Base-by-base conservation (phyloP, 2,113 vertebrate species). In the Brachyhypopomus occidentalis region DNA sequence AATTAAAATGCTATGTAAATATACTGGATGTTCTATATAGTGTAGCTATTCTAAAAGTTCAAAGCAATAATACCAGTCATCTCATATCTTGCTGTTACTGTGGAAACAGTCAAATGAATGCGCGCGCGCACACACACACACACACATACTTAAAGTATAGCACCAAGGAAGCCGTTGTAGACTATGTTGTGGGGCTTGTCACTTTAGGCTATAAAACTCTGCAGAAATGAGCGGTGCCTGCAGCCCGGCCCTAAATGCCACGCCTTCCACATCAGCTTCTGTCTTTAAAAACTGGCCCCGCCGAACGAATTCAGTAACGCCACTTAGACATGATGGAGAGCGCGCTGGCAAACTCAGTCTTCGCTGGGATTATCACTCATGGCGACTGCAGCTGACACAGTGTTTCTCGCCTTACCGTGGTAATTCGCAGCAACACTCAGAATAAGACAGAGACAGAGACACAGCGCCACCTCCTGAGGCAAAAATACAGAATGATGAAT, bases 251-350 rank as follows among this genome's bases (percentile, higher is more conserved):
- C 59, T 66, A n/a, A 0, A 2, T 59, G 66, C 34, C 45, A 27
- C 66, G 84, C 83, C 72, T 88, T 88, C 83, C 87, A 86, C 87
- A 87, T 91, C 91, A 91, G 87, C 52, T 74, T 64, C 45, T 72
- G 63, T n/a, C 74, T 84, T 84, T 90, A 86, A 90, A 92, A 92
- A 92, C 91, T 85, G 74, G 76, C 20, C 27, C 75, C 86, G 83
- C 86, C 87, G 89, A 86, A 89, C 92, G 89, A 90, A 92, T 90
- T 91, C 84, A 87, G 89, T 90, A 90, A 90, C 87, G 75, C 75
- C 88, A 91, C 84, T 92, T 89, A 82, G 84, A 91, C 83, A 85
- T 85, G 87, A 90, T 75, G 70, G 84, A 77, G 77, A 75, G 83
- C 74, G 59, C 59, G 52, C 52, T 90, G 83, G 81, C 83, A 22